Evolutionary conservation across 2,113 vertebrate genomes (phyloP).

Genomic region (Perognathus longimembris): DNA sequence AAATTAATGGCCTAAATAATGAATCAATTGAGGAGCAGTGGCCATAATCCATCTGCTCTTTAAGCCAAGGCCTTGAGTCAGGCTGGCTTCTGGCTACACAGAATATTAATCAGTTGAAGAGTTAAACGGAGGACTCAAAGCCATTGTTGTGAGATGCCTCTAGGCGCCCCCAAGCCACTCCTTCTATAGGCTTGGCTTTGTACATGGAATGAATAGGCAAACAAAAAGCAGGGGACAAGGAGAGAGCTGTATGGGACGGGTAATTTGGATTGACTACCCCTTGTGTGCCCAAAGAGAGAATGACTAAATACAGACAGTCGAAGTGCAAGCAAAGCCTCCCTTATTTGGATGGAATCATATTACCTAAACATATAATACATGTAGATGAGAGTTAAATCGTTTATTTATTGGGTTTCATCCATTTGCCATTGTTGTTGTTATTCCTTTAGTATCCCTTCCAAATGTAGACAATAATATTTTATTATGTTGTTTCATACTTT

Average conservation of each 20-base stretch:
- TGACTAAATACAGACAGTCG: conserved; percentile 55
- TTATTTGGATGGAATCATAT: conserved; percentile 60
- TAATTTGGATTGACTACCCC: conserved; percentile 74
- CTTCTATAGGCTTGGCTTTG: conserved; percentile 72
- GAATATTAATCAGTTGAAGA: conserved; percentile 71
- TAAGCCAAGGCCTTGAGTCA: conserved; percentile 63
- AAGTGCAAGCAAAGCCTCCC: conserved; percentile 36
- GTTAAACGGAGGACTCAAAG: conserved; percentile 60
- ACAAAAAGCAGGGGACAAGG: conserved; percentile 65
- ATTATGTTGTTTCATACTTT: neutral
- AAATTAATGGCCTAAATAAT: conserved; percentile 86
- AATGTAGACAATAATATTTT: conserved; percentile 48
- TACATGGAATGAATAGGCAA: conserved; percentile 64
- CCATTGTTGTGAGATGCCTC: conserved; percentile 74
- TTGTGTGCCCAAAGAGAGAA: conserved; percentile 60
- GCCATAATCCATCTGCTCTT: conserved; percentile 82
- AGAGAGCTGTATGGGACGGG: conserved; percentile 46
- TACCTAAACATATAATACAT: conserved; percentile 48
- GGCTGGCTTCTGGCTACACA: conserved; percentile 62
- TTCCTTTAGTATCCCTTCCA: neutral
- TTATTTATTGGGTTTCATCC: conserved; percentile 59
- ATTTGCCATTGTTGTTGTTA: conserved; percentile 35
- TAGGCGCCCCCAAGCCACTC: conserved; percentile 46
- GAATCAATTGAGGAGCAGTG: conserved; percentile 77
- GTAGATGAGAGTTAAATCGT: conserved; percentile 56